Base-by-base conservation (phyloP, 2,113 vertebrate genomes). In the Otus sunia region DNA sequence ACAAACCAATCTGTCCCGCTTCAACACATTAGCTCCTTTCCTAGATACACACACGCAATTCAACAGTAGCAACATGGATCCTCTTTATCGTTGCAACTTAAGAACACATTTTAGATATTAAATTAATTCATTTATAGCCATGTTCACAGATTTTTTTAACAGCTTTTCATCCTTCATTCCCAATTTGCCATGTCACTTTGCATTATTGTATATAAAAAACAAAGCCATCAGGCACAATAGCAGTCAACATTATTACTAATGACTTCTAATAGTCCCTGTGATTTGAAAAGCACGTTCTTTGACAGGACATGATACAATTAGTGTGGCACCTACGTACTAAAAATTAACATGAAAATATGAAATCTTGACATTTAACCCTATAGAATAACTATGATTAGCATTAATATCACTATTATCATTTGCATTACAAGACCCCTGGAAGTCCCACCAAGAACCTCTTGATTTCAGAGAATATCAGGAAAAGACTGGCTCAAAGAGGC, bases 141-240 rank as follows among this genome's bases (percentile, higher is more conserved):
- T 0, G 0, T 34, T 75, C 34, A 71, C 11, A 11, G 11, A 39
- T 80, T 85, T 67, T 89, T 85, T 59, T 4, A 92, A 62, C 50
- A 92, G 56, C 14, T 89, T 96, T 84, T 91, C 79, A 72, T 43
- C 60, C 49, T 86, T 93, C 50, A 29, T 78, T 88, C 41, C 67
- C 63, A 55, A 73, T 86, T 71, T 86, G 41, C 32, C 75, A 5
- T 23, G 55, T 90, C 92, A 64, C 49, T 86, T 84, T 60, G 59
- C n/a, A 67, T 86, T 84, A 63, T 4, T 63, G 16, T 20, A 39
- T 18, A 60, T 75, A 82, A 83, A 88, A 86, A 59, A 56, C 34
- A 43, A 91, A 58, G 21, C 50, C 50, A 45, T 27, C 32, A 74
- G 72, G 68, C 72, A 66, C n/a, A 59, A 74, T 0, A 74, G 32